These are phyloP conservation scores for Trididemnum nubilum DNA, from an alignment of 23 tunicate genomes.

Conservation along the genomic window DNA sequence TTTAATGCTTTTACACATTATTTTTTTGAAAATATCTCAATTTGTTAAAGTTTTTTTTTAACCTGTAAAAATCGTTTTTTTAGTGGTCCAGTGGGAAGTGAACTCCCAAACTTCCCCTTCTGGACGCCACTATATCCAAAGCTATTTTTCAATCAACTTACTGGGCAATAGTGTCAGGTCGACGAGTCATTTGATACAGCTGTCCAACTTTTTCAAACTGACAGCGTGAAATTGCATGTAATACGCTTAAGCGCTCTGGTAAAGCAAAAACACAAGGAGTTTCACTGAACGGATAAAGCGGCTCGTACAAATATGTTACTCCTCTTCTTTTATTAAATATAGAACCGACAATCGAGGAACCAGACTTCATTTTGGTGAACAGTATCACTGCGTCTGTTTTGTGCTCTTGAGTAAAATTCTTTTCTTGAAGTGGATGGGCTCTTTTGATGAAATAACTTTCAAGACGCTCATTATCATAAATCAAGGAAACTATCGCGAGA, in stretches of 20 bases:
- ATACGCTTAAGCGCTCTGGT: slow-evolving; percentile 11
- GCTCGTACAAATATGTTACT: slow-evolving; percentile 62
- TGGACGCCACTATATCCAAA: no score
- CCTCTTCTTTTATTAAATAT: slow-evolving; percentile 43
- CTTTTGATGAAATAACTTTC: no score
- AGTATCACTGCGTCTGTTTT: slow-evolving; percentile 48
- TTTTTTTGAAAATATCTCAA: no score
- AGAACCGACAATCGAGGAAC: slow-evolving; percentile 58
- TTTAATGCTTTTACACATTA: no score
- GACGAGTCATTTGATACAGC: background rate
- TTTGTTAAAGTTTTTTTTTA: no score
- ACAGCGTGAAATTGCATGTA: slow-evolving; percentile 6
- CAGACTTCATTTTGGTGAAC: slow-evolving; percentile 38
- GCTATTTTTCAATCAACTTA: no score
- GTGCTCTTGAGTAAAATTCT: background rate
- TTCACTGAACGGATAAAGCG: slow-evolving; percentile 39
- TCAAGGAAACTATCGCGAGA: no score
- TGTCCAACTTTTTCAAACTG: slow-evolving; percentile 21
- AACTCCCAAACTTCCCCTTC: no score
- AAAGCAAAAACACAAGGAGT: background rate
- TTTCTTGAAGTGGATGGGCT: no score
- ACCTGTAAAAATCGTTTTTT: no score
- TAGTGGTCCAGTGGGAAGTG: no score
- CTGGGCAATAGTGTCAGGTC: slow-evolving; percentile 19
- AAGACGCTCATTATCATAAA: no score